phyloP scores from a whole-genome alignment of 2,113 vertebrate species.

The Burhinus bistriatus region DNA sequence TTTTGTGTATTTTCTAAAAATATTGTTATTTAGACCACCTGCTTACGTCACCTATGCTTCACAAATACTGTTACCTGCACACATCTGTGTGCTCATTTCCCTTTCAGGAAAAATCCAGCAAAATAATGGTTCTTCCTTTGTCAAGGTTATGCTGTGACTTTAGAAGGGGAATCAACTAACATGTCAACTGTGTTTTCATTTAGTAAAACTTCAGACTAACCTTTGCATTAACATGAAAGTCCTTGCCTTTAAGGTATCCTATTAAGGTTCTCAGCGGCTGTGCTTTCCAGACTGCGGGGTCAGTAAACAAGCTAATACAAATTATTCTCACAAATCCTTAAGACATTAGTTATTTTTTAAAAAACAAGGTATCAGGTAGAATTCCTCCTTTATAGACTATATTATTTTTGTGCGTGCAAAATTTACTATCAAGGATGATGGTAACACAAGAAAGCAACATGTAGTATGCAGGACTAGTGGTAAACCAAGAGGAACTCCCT shows the following conservation, averaged over 20 bases:
- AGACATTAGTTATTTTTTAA: neutral
- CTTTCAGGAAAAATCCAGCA: neutral
- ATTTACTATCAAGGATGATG: slow-evolving; percentile 29
- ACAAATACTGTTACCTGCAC: neutral
- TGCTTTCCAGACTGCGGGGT: neutral
- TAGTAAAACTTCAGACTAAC: neutral
- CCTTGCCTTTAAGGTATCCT: slow-evolving; percentile 8
- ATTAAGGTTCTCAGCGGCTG: neutral
- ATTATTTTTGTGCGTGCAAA: neutral
- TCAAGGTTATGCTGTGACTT: neutral
- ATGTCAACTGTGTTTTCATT: neutral
- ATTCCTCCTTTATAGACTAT: neutral
- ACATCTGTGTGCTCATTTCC: neutral
- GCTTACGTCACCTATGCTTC: neutral
- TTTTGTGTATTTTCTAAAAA: slow-evolving; percentile 16
- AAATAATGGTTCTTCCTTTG: neutral
- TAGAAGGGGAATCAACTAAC: neutral
- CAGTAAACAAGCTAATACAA: neutral
- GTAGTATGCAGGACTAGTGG: slow-evolving; percentile 27
- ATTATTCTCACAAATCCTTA: neutral
- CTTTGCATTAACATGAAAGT: slow-evolving; percentile 19
- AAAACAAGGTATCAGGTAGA: neutral
- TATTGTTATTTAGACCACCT: neutral
- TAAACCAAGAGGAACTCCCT: slow-evolving; percentile 50
- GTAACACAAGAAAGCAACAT: slow-evolving; percentile 37